Evolutionary conservation across 2,113 vertebrate species (phyloP).

Genomic region (Macaca nemestrina): DNA sequence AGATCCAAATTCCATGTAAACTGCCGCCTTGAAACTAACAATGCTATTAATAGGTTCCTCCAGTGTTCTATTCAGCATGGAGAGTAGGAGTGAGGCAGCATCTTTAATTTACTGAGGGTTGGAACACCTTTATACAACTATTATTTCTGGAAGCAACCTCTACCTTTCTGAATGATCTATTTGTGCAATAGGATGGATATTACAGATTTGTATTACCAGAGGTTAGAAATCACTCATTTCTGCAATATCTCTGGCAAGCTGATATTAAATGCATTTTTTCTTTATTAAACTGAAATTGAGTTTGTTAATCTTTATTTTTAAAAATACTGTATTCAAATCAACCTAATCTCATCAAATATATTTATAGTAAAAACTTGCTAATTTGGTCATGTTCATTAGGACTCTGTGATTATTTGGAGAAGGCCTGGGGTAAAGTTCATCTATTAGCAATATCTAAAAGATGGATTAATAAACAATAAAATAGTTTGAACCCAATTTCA

Average conservation of each 20-base stretch:
- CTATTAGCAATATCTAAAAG: constrained; percentile 6
- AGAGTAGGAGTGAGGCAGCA: constrained; percentile 57
- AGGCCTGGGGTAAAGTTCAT: neutral
- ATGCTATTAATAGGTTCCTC: constrained; percentile 76
- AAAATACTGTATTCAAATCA: neutral
- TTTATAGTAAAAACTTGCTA: constrained; percentile 38
- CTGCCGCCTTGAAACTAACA: constrained; percentile 74
- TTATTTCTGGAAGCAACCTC: constrained; percentile 75
- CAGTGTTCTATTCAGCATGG: constrained; percentile 52
- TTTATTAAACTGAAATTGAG: constrained; percentile 32
- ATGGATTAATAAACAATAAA: neutral
- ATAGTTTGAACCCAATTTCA: neutral
- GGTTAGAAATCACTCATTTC: constrained; percentile 70
- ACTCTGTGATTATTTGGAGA: constrained; percentile 16
- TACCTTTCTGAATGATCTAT: constrained; percentile 73
- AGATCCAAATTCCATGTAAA: constrained; percentile 62
- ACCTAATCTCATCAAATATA: neutral
- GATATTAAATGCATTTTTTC: constrained; percentile 70
- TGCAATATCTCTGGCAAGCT: constrained; percentile 72
- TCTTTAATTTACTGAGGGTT: constrained; percentile 72
- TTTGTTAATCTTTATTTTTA: constrained; percentile 40
- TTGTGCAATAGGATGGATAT: constrained; percentile 63
- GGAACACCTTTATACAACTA: constrained; percentile 69
- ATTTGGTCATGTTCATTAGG: neutral
- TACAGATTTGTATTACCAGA: constrained; percentile 63